These are phyloP conservation scores for Mystacides longicornis DNA, from an alignment of 2,888 invertebrate species.

Conservation along the genomic window DNA sequence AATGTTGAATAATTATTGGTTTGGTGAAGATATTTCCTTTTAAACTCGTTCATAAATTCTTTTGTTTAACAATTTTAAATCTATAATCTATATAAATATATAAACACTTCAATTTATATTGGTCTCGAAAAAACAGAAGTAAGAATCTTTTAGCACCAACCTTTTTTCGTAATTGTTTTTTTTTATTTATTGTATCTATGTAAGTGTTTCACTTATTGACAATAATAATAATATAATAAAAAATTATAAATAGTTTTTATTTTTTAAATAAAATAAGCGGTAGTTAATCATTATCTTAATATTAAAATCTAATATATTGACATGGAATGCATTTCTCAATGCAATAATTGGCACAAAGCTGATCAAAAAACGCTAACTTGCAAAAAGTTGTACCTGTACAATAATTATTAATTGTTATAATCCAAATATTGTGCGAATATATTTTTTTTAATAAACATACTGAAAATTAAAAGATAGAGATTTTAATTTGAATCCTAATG, in stretches of 20 bases:
- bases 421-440: no score
- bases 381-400: no score
- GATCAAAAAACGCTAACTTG: no score
- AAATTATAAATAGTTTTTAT: slow-evolving; percentile 9
- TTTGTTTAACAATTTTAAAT: slow-evolving; percentile 9
- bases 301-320: slow-evolving; percentile 21
- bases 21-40: not conserved
- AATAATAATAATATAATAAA: slow-evolving; percentile 16
- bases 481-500: no score
- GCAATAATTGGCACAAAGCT: slow-evolving; percentile 24
- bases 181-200: slow-evolving; percentile 3
- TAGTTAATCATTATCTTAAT: slow-evolving; percentile 11
- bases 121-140: slow-evolving; percentile 19
- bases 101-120: slow-evolving; percentile 16
- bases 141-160: slow-evolving; percentile 25
- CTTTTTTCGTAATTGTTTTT: slow-evolving; percentile 5
- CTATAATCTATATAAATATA: slow-evolving; percentile 3
- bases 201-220: no score
- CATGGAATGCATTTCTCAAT: slow-evolving; percentile 24
- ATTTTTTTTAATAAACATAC: no score
- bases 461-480: no score
- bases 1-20: slow-evolving; percentile 1
- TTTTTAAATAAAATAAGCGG: slow-evolving; percentile 17
- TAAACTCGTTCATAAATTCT: not conserved
- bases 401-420: no score